These are phyloP conservation scores for Phragmatobia fuliginosa DNA, from an alignment of 2,888 invertebrate species.

Conservation along the genomic window DNA sequence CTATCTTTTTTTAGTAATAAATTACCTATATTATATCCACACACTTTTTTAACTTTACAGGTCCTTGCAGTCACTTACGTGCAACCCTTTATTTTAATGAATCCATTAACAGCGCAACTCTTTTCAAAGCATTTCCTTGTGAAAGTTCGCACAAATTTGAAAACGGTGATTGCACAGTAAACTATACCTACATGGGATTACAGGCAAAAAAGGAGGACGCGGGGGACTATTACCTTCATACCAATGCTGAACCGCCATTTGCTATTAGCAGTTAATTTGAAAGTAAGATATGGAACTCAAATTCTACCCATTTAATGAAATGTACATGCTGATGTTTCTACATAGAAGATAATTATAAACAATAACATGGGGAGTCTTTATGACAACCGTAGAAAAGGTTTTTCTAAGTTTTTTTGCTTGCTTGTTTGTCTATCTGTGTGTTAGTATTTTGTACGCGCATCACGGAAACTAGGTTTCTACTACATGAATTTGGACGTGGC, in stretches of 20 bases:
- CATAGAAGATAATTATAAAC: no score
- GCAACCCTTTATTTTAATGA: constrained; percentile 88
- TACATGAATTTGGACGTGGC: no score
- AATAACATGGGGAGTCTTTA: no score
- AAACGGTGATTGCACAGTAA: constrained; percentile 70
- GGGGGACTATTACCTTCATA: constrained; percentile 88
- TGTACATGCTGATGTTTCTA: no score
- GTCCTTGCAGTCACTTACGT: constrained; percentile 90
- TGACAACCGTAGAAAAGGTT: no score
- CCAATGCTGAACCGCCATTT: constrained; percentile 85
- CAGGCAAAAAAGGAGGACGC: constrained; percentile 56
- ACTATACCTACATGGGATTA: constrained; percentile 86
- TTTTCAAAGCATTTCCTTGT: constrained; percentile 87
- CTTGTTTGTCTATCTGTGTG: no score
- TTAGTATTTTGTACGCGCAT: no score
- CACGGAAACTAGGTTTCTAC: no score
- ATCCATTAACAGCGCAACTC: constrained; percentile 85
- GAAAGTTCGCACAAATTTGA: constrained; percentile 81
- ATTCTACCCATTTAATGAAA: neutral
- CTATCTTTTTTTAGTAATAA: no score
- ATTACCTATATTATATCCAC: neutral
- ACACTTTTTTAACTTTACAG: constrained; percentile 66
- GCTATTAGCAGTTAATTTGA: constrained; percentile 66
- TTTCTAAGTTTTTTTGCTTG: no score
- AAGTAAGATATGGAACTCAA: neutral